Evolutionary conservation across 2,888 invertebrate species (phyloP).

Genomic region (Latrodectus hesperus): DNA sequence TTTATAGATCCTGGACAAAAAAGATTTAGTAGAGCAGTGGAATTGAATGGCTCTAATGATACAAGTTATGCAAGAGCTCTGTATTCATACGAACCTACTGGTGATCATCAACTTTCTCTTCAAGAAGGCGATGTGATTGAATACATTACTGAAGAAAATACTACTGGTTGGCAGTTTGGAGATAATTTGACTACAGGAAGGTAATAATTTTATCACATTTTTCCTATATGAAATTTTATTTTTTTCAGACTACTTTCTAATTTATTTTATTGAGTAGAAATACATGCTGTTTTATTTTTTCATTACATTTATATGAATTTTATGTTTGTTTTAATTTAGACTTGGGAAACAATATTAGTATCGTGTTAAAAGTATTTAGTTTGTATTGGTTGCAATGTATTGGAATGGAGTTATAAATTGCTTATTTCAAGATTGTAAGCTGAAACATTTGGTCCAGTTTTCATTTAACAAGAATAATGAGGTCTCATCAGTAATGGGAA

Average conservation of each 20-base stretch:
- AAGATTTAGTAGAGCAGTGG: conserved; percentile 47
- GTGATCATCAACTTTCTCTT: conserved; percentile 51
- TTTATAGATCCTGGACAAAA: conserved; percentile 25
- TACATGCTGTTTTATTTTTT: too few species aligned
- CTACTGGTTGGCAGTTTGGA: conserved; percentile 66
- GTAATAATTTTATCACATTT: conserved; percentile 4
- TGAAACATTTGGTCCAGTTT: too few species aligned
- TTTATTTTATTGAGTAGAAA: too few species aligned
- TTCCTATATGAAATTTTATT: not conserved
- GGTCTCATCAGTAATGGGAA: too few species aligned
- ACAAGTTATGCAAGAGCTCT: conserved; percentile 60
- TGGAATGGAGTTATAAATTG: too few species aligned
- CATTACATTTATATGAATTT: too few species aligned
- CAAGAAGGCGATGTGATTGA: conserved; percentile 57
- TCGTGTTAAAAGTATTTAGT: too few species aligned
- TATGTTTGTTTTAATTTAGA: too few species aligned
- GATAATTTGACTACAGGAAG: conserved; percentile 61
- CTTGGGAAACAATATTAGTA: too few species aligned
- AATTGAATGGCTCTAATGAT: conserved; percentile 43
- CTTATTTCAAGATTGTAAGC: too few species aligned
- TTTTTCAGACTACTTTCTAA: not conserved
- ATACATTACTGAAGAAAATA: conserved; percentile 53
- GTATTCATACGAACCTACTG: conserved; percentile 46
- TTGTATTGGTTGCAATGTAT: too few species aligned
- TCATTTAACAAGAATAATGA: too few species aligned